Conservation (phyloP, 2,113 vertebrate genomes). For the Hystrix brachyura region DNA sequence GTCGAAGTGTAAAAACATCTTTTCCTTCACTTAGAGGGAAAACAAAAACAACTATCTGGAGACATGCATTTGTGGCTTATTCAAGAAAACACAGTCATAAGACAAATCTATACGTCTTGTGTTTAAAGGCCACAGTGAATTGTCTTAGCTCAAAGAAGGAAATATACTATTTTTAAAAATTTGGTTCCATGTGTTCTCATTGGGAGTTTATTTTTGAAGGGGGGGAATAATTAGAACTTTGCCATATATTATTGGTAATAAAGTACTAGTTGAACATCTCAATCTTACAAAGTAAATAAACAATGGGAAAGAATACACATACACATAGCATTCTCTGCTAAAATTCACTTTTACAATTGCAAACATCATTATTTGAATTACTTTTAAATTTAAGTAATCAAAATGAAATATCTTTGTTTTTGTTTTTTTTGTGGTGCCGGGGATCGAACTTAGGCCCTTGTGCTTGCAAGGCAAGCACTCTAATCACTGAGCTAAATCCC, state of each 20-base stretch:
- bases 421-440: too few species aligned
- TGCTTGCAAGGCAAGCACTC: too few species aligned
- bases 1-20: neutral
- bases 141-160: constrained; percentile 29
- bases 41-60: neutral
- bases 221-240: constrained; percentile 74
- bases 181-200: neutral
- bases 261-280: neutral
- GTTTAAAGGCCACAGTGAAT: constrained; percentile 66
- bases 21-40: neutral
- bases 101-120: constrained; percentile 40
- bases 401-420: neutral
- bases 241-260: neutral
- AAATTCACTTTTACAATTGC: neutral
- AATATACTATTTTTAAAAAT: neutral
- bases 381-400: neutral
- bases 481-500: too few species aligned
- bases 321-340: neutral
- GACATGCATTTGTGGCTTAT: neutral
- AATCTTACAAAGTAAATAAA: constrained; percentile 26
- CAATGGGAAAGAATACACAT: neutral
- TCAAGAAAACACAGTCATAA: constrained; percentile 20
- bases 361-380: neutral
- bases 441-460: too few species aligned
- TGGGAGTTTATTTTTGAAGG: constrained; percentile 60